Percentiles rank a stretch among this genome's conserved stretches.
Conservation (phyloP, 2,113 vertebrate species). For the Rhagologus leucostigma region DNA sequence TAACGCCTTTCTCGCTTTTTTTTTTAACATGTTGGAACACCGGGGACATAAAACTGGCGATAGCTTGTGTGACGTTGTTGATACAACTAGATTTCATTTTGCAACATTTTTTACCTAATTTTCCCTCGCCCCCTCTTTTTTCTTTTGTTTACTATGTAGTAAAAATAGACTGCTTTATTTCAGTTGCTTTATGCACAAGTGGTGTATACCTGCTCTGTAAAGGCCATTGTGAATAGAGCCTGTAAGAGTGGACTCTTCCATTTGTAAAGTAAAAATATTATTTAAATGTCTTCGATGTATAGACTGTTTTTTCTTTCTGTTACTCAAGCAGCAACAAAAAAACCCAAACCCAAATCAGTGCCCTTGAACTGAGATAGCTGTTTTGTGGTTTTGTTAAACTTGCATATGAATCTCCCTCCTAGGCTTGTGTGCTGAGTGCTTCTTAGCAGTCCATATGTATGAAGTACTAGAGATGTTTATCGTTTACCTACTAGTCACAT, state of each 20-base stretch:
- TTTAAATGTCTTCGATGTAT: fast-evolving
- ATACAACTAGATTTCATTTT: not conserved
- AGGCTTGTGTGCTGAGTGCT: not conserved
- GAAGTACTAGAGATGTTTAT: not conserved
- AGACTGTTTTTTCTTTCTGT: not conserved
- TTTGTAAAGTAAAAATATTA: not conserved
- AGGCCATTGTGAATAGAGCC: not conserved
- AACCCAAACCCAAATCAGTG: not conserved
- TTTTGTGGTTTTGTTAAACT: not conserved
- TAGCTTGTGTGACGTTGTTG: not conserved
- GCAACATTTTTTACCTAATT: not conserved
- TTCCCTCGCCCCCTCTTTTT: fast-evolving
- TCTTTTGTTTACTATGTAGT: not conserved
- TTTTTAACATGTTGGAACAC: fast-evolving
- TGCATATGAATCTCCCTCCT: not conserved
- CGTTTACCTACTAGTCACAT: not conserved
- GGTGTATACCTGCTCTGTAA: not conserved
- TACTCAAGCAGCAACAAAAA: not conserved
- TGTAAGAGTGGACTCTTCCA: not conserved
- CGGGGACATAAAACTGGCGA: not conserved
- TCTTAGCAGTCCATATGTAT: not conserved
- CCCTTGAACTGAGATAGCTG: not conserved
- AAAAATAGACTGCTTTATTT: not conserved
- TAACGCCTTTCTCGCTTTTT: not conserved
- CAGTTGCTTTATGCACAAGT: not conserved